A percentile compares a stretch with the other conserved stretches of the same genome.
phyloP scores from a whole-genome alignment of 2,888 invertebrate species.

The Pheosia gnoma region DNA sequence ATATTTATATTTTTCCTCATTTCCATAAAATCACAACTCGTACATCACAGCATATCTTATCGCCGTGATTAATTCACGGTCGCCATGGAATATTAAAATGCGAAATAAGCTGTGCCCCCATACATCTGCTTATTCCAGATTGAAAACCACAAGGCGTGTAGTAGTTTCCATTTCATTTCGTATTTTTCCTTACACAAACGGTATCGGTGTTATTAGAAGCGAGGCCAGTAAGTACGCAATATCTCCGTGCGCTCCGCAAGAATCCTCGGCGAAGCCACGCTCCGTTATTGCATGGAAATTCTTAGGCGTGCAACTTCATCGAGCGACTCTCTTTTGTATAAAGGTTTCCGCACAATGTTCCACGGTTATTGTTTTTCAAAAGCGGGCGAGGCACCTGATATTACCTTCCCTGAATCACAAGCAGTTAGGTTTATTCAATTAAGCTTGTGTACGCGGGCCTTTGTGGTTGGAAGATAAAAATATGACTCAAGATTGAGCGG shows the following conservation, averaged over 20 bases:
- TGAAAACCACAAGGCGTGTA: constrained; percentile 69
- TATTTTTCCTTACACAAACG: constrained; percentile 77
- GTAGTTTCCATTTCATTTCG: constrained; percentile 76
- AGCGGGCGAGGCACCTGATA: constrained; percentile 70
- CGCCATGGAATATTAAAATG: constrained; percentile 52
- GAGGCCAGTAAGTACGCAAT: constrained; percentile 81
- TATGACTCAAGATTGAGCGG: constrained; percentile 38
- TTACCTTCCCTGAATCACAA: constrained; percentile 72
- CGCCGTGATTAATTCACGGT: constrained; percentile 26
- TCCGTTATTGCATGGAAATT: constrained; percentile 83
- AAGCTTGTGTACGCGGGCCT: constrained; percentile 52
- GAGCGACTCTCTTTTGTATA: constrained; percentile 77
- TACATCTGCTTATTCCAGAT: constrained; percentile 59
- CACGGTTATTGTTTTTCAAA: constrained; percentile 81
- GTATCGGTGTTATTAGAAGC: constrained; percentile 80
- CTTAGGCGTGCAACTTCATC: constrained; percentile 81
- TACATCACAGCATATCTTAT: constrained; percentile 17
- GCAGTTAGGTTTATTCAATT: constrained; percentile 75
- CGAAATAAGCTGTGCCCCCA: constrained; percentile 45
- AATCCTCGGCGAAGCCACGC: constrained; percentile 65
- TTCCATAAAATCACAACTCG: constrained; percentile 15
- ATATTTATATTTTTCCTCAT: constrained; percentile 5
- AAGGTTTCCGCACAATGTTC: constrained; percentile 76
- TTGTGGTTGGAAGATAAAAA: constrained; percentile 43
- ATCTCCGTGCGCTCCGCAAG: constrained; percentile 71